A percentile compares a stretch with the other conserved stretches of the same genome.
These are phyloP conservation scores for Liparis tanakae DNA, from an alignment of 2,797 vertebrate genomes.

Conservation along the genomic window DNA sequence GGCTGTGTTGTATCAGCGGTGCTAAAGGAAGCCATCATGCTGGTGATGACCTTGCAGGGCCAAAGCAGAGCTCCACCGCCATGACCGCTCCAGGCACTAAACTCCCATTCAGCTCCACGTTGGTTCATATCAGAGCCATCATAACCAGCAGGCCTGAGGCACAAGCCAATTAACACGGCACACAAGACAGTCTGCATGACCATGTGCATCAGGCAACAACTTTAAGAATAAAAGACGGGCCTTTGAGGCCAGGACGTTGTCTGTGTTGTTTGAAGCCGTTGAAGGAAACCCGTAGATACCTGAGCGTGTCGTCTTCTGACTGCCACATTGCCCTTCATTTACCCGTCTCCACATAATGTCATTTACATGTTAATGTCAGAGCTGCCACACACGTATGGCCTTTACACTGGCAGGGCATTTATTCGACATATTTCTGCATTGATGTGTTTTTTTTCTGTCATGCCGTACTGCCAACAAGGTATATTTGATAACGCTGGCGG, in stretches of 20 bases:
- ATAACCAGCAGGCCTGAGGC: constrained; percentile 5
- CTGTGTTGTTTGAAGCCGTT: background rate
- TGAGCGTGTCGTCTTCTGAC: background rate
- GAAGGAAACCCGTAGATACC: too few relatives aligned
- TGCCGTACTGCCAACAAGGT: background rate
- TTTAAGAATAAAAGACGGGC: background rate
- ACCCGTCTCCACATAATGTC: too few relatives aligned
- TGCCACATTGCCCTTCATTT: background rate
- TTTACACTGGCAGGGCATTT: background rate
- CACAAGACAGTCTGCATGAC: background rate
- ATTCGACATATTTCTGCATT: background rate
- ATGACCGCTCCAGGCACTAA: background rate
- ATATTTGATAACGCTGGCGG: background rate
- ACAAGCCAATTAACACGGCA: background rate
- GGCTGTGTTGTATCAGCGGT: constrained; percentile 25
- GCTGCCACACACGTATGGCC: background rate
- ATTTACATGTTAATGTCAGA: background rate
- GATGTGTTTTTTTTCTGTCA: background rate
- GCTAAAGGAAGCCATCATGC: constrained; percentile 35
- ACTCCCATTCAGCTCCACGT: constrained; percentile 23
- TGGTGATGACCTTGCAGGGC: constrained; percentile 19
- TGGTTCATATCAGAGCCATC: constrained; percentile 16
- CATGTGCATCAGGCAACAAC: background rate
- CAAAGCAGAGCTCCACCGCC: constrained; percentile 3
- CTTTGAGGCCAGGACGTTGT: background rate